phyloP scores from a whole-genome alignment of 2,797 vertebrate genomes.

The Neomorphus geoffroyi region DNA sequence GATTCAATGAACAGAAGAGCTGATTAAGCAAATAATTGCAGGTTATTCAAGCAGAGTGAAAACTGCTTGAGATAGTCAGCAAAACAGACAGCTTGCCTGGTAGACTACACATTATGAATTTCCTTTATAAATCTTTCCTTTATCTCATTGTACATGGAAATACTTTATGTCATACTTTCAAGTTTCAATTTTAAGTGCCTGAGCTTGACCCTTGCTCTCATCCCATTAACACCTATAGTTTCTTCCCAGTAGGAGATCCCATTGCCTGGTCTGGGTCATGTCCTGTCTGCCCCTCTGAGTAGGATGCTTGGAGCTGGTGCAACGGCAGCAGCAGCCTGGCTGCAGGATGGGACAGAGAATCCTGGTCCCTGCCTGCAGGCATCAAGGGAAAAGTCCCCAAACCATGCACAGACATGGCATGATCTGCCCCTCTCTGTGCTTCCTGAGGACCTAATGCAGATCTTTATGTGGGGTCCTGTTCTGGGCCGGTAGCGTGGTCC shows the following conservation, averaged over 20 bases:
- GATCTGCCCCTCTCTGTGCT: neutral
- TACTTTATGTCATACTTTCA: neutral
- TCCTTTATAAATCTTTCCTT: neutral
- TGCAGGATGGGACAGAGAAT: rapidly evolving
- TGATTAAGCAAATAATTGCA: conserved; percentile 8
- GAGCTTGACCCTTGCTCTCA: neutral
- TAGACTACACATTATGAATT: neutral
- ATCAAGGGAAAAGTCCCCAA: neutral
- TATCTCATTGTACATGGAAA: neutral
- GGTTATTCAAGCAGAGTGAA: neutral
- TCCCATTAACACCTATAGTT: neutral
- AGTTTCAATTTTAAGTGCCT: neutral
- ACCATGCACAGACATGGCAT: rapidly evolving
- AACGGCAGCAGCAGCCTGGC: neutral
- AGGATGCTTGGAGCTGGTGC: rapidly evolving
- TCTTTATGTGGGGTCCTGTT: neutral
- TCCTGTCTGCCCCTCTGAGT: neutral
- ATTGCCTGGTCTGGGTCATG: rapidly evolving
- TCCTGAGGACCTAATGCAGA: neutral
- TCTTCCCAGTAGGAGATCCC: neutral
- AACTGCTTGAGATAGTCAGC: neutral
- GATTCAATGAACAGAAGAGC: neutral
- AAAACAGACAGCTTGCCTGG: neutral
- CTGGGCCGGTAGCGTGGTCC: rapidly evolving
- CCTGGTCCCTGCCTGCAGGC: neutral